phyloP scores from a whole-genome alignment of 2,797 vertebrate species.

The Ispidina picta region DNA sequence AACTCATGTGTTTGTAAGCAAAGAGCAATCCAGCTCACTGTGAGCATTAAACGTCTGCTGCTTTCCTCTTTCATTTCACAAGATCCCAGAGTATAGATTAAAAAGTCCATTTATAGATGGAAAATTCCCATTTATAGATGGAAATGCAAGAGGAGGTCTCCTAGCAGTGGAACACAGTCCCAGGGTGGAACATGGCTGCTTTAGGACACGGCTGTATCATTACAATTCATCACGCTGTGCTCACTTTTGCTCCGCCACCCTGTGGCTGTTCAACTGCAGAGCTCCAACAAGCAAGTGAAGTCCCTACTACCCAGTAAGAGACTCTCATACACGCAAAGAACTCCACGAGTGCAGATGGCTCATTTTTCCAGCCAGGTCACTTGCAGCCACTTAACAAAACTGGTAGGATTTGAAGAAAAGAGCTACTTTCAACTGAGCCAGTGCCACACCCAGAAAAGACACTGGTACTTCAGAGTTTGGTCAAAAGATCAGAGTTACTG shows the following conservation, averaged over 20 bases:
- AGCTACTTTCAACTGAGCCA: not conserved
- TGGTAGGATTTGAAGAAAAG: not conserved
- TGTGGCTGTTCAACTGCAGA: not conserved
- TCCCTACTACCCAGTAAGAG: not conserved
- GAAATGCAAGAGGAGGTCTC: not conserved
- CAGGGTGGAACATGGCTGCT: not conserved
- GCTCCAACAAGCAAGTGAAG: not conserved
- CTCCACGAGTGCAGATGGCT: not conserved
- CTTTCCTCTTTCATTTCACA: not conserved
- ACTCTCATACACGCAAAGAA: accelerated
- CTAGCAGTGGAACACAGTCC: not conserved
- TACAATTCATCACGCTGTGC: not conserved
- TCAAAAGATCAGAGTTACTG: not conserved
- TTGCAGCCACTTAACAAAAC: not conserved
- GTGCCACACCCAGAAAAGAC: not conserved
- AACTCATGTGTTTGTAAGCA: not conserved
- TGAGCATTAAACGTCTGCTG: not conserved
- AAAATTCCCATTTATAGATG: not conserved
- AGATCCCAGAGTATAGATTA: not conserved
- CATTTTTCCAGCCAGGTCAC: not conserved
- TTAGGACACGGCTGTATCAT: not conserved
- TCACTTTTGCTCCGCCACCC: constrained; percentile 9
- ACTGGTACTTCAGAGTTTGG: not conserved
- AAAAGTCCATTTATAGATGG: too few species aligned
- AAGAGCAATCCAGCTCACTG: not conserved